Evolutionary conservation across 92 coral and sea anemone species (phyloP).

Genomic region (Nematostella vectensis): DNA sequence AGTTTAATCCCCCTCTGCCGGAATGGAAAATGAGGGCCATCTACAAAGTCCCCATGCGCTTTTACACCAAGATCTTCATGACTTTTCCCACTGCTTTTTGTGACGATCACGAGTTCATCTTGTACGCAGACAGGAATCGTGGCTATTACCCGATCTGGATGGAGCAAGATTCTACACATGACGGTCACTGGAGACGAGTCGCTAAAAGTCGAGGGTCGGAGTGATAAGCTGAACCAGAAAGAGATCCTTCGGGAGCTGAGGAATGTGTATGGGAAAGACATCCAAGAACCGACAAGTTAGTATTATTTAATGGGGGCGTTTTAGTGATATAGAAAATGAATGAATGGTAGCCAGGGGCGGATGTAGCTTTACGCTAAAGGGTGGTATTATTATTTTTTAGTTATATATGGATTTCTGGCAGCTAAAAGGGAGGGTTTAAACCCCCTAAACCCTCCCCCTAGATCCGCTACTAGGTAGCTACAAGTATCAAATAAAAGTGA

Average conservation of each 20-base stretch:
- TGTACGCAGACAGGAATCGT: constrained; percentile 33
- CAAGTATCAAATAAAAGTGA: too few relatives aligned
- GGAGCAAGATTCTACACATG: constrained; percentile 46
- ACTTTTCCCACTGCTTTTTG: constrained; percentile 65
- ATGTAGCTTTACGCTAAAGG: too few relatives aligned
- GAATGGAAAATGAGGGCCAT: constrained; percentile 63
- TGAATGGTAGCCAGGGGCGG: too few relatives aligned
- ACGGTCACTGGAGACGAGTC: constrained; percentile 42
- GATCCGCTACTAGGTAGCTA: too few relatives aligned
- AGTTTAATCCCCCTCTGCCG: constrained; percentile 53
- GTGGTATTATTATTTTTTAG: too few relatives aligned
- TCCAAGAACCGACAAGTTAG: too few relatives aligned
- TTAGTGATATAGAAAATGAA: too few relatives aligned
- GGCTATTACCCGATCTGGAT: constrained; percentile 39
- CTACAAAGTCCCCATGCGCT: constrained; percentile 27
- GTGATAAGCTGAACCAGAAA: constrained; percentile 17
- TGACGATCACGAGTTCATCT: constrained; percentile 40
- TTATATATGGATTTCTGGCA: too few relatives aligned
- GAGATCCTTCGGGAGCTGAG: constrained; percentile 35
- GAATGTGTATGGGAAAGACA: constrained; percentile 30
- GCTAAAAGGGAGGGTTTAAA: too few relatives aligned
- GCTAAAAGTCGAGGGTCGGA: constrained; percentile 28
- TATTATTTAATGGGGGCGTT: too few relatives aligned
- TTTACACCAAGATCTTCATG: constrained; percentile 49
- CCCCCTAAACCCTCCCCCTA: too few relatives aligned